A percentile compares a stretch with the other conserved stretches of the same genome.
These are phyloP conservation scores for Spea multiplicata DNA, from an alignment of 2,113 vertebrate genomes.

Conservation along the genomic window DNA sequence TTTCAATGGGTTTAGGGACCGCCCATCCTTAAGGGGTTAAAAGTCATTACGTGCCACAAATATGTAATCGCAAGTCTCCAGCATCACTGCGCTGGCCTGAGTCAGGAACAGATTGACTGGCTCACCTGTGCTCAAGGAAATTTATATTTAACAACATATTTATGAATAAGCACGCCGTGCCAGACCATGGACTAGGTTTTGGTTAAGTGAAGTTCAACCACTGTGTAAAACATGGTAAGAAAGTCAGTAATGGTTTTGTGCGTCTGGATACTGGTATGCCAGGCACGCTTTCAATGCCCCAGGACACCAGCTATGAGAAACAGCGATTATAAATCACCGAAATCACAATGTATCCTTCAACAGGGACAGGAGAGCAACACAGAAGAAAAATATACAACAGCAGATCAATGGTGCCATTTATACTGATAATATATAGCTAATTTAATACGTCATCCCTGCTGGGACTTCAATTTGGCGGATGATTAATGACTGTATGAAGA, in stretches of 20 bases:
- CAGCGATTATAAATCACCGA: constrained; percentile 52
- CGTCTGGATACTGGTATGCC: constrained; percentile 2
- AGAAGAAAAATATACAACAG: constrained; percentile 31
- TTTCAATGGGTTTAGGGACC: no score
- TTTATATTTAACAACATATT: no score
- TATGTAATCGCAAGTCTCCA: no score
- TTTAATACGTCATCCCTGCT: constrained; percentile 46
- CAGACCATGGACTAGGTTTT: no score
- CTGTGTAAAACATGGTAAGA: no score
- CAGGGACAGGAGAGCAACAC: constrained; percentile 18
- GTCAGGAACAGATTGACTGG: no score
- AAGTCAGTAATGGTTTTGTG: background rate
- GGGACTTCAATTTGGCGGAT: constrained; percentile 54
- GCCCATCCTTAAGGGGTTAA: no score
- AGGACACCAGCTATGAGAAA: constrained; percentile 5
- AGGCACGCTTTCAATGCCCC: background rate
- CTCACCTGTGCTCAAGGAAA: no score
- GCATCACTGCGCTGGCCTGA: no score
- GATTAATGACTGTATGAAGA: constrained; percentile 54
- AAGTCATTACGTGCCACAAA: no score
- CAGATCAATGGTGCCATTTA: constrained; percentile 60
- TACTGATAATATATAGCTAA: constrained; percentile 59
- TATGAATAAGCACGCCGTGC: no score
- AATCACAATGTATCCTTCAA: constrained; percentile 8
- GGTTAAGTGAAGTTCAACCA: no score